Evolutionary conservation across 2,113 vertebrate species (phyloP).

Genomic region (Oxyura jamaicensis): DNA sequence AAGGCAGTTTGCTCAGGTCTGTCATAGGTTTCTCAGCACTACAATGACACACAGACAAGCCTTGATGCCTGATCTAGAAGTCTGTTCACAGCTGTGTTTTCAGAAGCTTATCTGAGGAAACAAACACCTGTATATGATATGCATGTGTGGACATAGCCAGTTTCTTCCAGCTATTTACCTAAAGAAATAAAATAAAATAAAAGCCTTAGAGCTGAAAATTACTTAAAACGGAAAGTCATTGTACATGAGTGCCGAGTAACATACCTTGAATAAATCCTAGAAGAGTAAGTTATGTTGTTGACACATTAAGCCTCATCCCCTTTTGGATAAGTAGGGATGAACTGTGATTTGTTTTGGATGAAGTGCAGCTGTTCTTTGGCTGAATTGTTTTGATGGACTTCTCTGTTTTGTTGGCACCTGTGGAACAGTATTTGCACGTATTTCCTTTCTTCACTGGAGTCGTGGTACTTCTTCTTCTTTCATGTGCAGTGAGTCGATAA

Average conservation of each 20-base stretch:
- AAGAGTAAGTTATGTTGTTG: neutral
- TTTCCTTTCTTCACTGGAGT: neutral
- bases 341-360: neutral
- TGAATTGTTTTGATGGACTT: neutral
- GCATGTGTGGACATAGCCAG: neutral
- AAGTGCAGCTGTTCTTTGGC: neutral
- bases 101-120: neutral
- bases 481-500: neutral
- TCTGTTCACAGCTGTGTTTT: neutral
- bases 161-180: neutral
- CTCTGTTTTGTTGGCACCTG: neutral
- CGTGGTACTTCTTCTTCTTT: neutral
- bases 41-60: neutral
- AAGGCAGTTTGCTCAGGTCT: neutral
- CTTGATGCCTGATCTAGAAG: neutral
- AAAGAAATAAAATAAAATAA: no score
- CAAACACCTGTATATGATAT: accelerated
- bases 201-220: neutral
- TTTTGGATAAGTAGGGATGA: neutral
- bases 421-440: neutral
- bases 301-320: neutral
- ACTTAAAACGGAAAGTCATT: neutral
- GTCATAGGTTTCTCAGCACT: neutral
- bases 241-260: neutral
- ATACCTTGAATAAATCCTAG: neutral